A percentile compares a stretch with the other conserved stretches of the same genome.
Conservation (phyloP, 2,113 vertebrate species). For the Phalacrocorax aristotelis region DNA sequence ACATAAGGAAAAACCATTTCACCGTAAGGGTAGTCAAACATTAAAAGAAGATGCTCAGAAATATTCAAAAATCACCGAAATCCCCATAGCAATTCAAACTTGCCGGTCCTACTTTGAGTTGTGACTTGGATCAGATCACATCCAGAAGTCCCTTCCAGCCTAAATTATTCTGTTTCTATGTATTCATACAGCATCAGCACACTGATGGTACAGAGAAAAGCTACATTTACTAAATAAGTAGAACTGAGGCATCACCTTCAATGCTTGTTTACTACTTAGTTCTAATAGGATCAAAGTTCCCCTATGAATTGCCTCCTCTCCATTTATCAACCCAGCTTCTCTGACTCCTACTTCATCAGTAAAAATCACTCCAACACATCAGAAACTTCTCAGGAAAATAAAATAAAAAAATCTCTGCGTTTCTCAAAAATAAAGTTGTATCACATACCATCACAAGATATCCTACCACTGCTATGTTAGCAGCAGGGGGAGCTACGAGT, state of each 20-base stretch:
- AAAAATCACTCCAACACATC: not conserved
- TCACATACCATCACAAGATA: not conserved
- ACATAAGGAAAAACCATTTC: not conserved
- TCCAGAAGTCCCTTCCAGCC: not conserved
- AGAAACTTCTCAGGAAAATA: not conserved
- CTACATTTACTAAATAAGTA: not conserved
- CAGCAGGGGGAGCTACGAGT: constrained; percentile 50
- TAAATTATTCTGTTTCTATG: not conserved
- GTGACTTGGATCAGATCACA: not conserved
- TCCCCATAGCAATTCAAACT: not conserved
- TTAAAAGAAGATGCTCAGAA: not conserved
- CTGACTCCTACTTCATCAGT: not conserved
- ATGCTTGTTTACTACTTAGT: not conserved
- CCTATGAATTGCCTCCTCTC: not conserved
- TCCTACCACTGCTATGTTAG: not conserved
- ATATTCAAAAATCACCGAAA: not conserved
- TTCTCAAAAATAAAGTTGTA: not conserved
- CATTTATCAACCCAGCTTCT: not conserved
- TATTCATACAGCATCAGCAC: not conserved
- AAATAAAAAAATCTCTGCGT: not conserved
- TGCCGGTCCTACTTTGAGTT: not conserved
- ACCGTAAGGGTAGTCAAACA: not conserved
- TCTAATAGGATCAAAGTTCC: not conserved
- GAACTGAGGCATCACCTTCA: not conserved
- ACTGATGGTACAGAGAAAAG: not conserved